These are phyloP conservation scores for Macrosoma leucophasiata DNA, from an alignment of 2,888 invertebrate species.

Conservation along the genomic window DNA sequence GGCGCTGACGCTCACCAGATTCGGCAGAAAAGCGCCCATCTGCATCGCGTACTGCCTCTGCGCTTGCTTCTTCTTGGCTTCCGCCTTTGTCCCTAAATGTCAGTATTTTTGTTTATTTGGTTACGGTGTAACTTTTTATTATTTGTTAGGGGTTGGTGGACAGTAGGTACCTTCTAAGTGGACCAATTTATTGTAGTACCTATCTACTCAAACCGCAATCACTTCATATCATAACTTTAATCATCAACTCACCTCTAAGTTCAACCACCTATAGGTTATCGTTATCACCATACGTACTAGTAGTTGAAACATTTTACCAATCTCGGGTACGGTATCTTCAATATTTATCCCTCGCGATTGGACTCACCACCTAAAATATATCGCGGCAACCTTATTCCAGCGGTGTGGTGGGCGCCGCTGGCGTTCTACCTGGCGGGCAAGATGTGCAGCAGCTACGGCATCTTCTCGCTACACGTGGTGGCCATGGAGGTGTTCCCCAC, in stretches of 20 bases:
- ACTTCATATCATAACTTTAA: no score
- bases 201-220: no score
- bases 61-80: slow-evolving; percentile 69
- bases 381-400: slow-evolving; percentile 32
- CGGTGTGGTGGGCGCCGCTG: slow-evolving; percentile 58
- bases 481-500: slow-evolving; percentile 84
- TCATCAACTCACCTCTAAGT: no score
- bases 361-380: no score
- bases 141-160: no score
- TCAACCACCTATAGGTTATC: no score
- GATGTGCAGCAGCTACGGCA: slow-evolving; percentile 79
- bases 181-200: no score
- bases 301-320: no score
- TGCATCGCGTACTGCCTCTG: slow-evolving; percentile 61
- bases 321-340: no score
- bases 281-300: no score
- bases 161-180: no score
- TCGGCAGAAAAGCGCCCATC: slow-evolving; percentile 72
- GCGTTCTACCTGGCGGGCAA: slow-evolving; percentile 77
- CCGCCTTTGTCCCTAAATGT: slow-evolving; percentile 73
- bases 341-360: neutral
- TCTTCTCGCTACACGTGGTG: slow-evolving; percentile 78
- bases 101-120: slow-evolving; percentile 32
- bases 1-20: slow-evolving; percentile 75
- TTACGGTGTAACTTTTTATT: slow-evolving; percentile 4